Evolutionary conservation across 2,888 invertebrate genomes (phyloP).

Genomic region (Ferrisia virgata): DNA sequence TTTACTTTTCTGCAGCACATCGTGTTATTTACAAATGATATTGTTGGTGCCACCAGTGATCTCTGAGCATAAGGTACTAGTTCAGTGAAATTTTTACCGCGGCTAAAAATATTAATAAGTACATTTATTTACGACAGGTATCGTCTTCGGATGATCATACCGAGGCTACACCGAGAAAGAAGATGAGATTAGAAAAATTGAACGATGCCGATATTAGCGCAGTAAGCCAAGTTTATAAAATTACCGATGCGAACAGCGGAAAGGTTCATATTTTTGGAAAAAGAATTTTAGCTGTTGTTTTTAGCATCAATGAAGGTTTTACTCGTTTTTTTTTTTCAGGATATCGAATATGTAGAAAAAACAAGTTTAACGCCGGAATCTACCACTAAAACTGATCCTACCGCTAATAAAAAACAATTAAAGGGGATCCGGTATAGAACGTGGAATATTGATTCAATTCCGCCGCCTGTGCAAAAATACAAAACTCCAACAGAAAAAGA

Average conservation of each 20-base stretch:
- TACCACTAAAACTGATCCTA: constrained; percentile 32
- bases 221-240: neutral
- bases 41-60: constrained; percentile 61
- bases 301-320: neutral
- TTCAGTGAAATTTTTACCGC: neutral
- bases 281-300: neutral
- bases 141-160: constrained; percentile 35
- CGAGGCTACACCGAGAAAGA: constrained; percentile 32
- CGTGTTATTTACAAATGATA: constrained; percentile 79
- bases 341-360: neutral
- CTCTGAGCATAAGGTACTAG: constrained; percentile 59
- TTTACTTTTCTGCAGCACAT: constrained; percentile 81
- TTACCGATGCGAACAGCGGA: neutral
- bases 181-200: neutral
- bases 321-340: neutral
- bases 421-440: constrained; percentile 71
- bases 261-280: neutral
- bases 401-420: constrained; percentile 54
- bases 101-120: no score
- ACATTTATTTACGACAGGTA: neutral
- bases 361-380: neutral
- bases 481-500: constrained; percentile 77
- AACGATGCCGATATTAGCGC: neutral
- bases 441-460: constrained; percentile 58
- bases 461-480: constrained; percentile 56